Evolutionary conservation across 2,888 invertebrate species (phyloP), one percentile per base, ranked within the genome.

Genomic region (Erpobdella octoculata): DNA sequence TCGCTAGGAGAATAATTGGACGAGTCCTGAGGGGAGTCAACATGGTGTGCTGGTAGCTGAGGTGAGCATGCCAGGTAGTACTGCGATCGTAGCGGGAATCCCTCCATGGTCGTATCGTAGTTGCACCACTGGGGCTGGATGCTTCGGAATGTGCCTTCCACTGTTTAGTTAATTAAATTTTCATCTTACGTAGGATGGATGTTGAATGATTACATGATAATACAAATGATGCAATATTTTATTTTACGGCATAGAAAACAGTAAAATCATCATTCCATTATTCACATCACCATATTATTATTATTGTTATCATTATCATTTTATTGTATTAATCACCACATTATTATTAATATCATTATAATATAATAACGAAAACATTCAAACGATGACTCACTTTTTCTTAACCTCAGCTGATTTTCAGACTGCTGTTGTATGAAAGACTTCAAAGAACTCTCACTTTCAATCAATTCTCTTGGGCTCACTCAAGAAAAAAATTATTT

Each of bases 351-450:
- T 35, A 33, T 15, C n/a, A 4, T 33, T 62, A 1, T 33, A 33
- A 33, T 33, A 9, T 1, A 46, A 1, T n/a, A 28, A 15, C 48
- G 35, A 31, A 31, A n/a, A 62, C 28, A 31, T n/a, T 31, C 28
- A 5, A 35, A n/a, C 66, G 6, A 46, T 67, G 21, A 28, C 37
- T n/a, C 25, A 67, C 41, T n/a, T 48, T 48, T 38, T 38, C 67
- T 37, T 25, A 28, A 31, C 18, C 62, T 4, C 1, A 62, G 33
- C 12, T 62, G 31, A 18, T 37, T 67, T 15, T 38, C 31, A 9
- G 28, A 46, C 48, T 67, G 41, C 15, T 67, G 21, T 5, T 67
- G 41, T 9, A 67, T 35, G 46, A 67, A 67, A 21, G 46, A 46
- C 15, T 46, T 28, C 31, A 38, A 41, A 12, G 67, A 67, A 18